Conservation (phyloP, 2,888 invertebrate species). For the Drosophila recens region DNA sequence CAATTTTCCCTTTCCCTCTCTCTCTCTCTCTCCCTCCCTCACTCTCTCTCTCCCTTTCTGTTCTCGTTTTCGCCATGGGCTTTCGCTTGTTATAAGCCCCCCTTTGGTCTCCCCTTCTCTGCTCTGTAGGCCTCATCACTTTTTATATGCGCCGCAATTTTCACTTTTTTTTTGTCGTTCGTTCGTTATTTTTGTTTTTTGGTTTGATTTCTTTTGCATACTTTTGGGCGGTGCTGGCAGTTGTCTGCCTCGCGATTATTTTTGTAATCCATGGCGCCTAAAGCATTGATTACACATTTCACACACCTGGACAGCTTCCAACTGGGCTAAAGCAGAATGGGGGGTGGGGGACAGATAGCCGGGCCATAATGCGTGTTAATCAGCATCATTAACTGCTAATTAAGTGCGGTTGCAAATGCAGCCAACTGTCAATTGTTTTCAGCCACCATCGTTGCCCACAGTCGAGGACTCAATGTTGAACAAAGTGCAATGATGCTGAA, state of each 20-base stretch:
- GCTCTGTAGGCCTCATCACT: conserved; percentile 54
- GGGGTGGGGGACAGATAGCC: conserved; percentile 7
- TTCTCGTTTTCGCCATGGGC: conserved; percentile 38
- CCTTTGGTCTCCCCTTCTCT: conserved; percentile 5
- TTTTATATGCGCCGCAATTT: conserved; percentile 67
- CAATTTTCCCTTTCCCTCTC: conserved; percentile 63
- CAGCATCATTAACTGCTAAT: conserved; percentile 82
- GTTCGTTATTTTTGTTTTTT: conserved; percentile 11
- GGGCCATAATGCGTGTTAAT: conserved; percentile 79
- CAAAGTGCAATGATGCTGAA: conserved; percentile 66
- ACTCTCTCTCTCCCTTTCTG: conserved; percentile 6
- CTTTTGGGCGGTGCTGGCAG: conserved; percentile 62
- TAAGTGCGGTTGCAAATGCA: conserved; percentile 81
- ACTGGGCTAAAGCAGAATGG: not conserved
- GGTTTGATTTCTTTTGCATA: conserved; percentile 67
- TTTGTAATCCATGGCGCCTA: conserved; percentile 77
- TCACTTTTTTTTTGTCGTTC: conserved; percentile 41
- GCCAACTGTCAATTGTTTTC: conserved; percentile 78
- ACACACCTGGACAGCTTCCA: conserved; percentile 44
- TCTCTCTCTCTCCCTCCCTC: conserved; percentile 8
- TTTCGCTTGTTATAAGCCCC: conserved; percentile 40
- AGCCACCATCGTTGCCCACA: conserved; percentile 32
- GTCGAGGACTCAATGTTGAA: not conserved
- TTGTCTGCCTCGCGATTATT: conserved; percentile 67
- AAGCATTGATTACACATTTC: conserved; percentile 75